Conservation (phyloP, 2,113 vertebrate genomes). For the Caranx ignobilis region DNA sequence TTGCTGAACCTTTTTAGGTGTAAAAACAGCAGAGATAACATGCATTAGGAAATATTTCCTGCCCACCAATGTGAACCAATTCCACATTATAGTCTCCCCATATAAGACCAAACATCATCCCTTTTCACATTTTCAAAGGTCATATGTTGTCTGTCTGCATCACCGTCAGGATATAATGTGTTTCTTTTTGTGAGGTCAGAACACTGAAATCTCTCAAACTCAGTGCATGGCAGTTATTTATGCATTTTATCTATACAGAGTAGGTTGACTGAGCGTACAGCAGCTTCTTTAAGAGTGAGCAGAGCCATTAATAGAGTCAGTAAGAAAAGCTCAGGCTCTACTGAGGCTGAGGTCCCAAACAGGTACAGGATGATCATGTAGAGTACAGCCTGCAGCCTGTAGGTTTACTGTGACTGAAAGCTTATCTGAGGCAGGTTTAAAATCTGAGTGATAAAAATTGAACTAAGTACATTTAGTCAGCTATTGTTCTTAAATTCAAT, state of each 20-base stretch:
- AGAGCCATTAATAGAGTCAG: constrained; percentile 1
- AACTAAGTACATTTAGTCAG: neutral
- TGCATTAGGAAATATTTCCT: neutral
- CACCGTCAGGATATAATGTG: neutral
- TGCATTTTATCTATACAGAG: neutral
- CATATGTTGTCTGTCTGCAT: neutral
- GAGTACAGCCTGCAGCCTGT: neutral
- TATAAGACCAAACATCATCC: neutral
- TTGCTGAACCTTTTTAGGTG: neutral
- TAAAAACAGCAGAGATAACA: neutral
- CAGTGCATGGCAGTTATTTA: neutral
- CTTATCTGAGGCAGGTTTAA: neutral
- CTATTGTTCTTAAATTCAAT: no score
- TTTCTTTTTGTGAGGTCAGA: neutral
- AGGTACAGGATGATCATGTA: neutral
- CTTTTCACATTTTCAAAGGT: neutral
- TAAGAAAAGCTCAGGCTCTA: neutral
- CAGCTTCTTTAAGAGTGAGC: neutral
- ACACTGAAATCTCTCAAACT: neutral
- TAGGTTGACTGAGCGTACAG: neutral
- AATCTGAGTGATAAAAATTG: neutral
- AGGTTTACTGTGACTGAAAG: neutral
- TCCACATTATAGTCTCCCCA: neutral
- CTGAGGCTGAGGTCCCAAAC: neutral
- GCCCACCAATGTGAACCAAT: neutral